These are phyloP conservation scores for Pelodytes ibericus DNA, from an alignment of 2,797 vertebrate species.

Conservation along the genomic window DNA sequence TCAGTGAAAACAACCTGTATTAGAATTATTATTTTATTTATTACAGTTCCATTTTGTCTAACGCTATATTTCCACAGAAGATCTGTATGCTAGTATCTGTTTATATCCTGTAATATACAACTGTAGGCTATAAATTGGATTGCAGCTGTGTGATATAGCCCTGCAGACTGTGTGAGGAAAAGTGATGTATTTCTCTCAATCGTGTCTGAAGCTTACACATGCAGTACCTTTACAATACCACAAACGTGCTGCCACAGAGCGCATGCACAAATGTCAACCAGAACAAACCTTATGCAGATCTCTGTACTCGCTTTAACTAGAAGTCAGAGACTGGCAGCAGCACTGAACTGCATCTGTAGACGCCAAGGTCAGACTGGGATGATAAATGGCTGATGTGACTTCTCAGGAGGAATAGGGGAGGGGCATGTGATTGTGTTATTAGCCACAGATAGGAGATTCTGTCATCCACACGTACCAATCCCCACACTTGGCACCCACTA, in stretches of 20 bases:
- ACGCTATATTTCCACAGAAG: no score
- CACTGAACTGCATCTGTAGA: slow-evolving; percentile 32
- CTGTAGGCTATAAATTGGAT: no score
- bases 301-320: slow-evolving; percentile 4
- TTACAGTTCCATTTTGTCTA: no score
- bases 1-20: background rate
- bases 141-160: background rate
- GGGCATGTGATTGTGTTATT: background rate
- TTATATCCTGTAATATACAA: background rate
- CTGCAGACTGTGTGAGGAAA: no score
- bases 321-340: background rate
- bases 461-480: background rate
- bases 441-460: background rate
- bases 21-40: background rate
- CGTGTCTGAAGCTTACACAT: background rate
- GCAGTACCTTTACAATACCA: background rate
- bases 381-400: slow-evolving; percentile 32
- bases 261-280: background rate
- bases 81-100: no score
- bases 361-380: slow-evolving; percentile 44
- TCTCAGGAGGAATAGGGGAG: background rate
- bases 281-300: background rate
- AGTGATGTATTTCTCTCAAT: background rate
- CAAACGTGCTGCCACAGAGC: background rate
- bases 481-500: no score